Evolutionary conservation across 1,140 invertebrate genomes (phyloP), one percentile per base, ranked within the genome.

Genomic region (Caligus rogercresseyi): DNA sequence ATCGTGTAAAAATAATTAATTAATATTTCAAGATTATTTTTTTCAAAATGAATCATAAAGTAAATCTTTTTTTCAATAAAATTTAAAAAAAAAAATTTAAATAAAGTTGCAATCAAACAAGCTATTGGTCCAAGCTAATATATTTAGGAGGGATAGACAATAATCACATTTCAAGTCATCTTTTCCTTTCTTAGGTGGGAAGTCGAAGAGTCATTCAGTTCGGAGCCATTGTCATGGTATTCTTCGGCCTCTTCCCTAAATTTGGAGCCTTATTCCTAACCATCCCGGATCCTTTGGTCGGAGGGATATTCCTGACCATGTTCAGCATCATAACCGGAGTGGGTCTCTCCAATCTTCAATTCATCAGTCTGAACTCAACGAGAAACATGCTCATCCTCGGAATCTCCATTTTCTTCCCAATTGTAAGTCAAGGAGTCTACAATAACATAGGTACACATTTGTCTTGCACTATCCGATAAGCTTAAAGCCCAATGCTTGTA

Each of bases 221-320:
- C 73, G 84, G 85, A 0, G 84, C 84, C 1, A 66, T 78, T 0
- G 72, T 89, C 11, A 88, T 89, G 84, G 74, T 90, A 0, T 60
- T 86, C 0, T 83, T 88, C 70, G 86, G 86, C 0, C 70, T 87
- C 2, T 79, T 89, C 54, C 83, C 84, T 52, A 87, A 90, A 72
- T 80, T 91, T 68, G 85, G 86, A 11, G 87, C 86, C 0, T 74
- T 88, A 2, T 89, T 92, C 69, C 85, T 89, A 53, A 85, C 88
- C 57, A 90, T 92, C 61, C 88, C 89, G 1, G 83, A 86, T 69
- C 86, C 87, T 0, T 82, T 91, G n/a, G 79, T 91, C 1, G 89
- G 87, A 0, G 89, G 88, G 1, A 79, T 87, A 58, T 87, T 89
- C 72, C 86, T 86, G 67, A 79, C 89, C 1, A 86, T 87, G 80